Base-by-base conservation (phyloP, 2,888 invertebrate species). In the Heliconius ethilla region DNA sequence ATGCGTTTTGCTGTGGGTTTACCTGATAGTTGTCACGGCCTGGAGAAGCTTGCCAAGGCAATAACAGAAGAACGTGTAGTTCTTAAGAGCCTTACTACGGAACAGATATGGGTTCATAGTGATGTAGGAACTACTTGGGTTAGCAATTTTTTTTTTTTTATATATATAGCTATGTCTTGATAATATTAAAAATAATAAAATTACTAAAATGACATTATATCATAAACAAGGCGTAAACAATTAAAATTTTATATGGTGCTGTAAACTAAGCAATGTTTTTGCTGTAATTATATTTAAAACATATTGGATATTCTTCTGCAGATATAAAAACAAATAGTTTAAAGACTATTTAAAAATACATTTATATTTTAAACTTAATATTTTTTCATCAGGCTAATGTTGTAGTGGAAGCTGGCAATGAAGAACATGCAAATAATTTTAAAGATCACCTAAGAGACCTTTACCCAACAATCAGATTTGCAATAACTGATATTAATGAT, bases 11-110 rank as follows among this genome's bases (percentile, higher is more conserved):
- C 95, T 2, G 96, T 96, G 0, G 95, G 96, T 0, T 95, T 97
- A 29, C 96, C 96, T 70, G 97, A 97, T 89, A 94, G 97, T 83
- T 96, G 97, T 3, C 96, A 96, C 45, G 97, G 97, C 0, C 95
- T 97, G 55, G 96, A 96, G 33, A 96, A 96, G 82, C 93, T 97
- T 2, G 89, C 92, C 1, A 91, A 90, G 78, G 83, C 86, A 6
- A 88, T 94, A 59, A 85, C 90, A 0, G 90, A 92, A 2, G 89
- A 93, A 82, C 90, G 87, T 80, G 92, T 89, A 0, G 89, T 91
- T 70, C 84, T 94, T 10, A 93, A 92, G 85, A 93, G 93, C 81
- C 78, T 94, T 2, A 89, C 91, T 75, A 94, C 94, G 0, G 94
- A 94, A 75, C 94, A 93, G 84, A 89, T 92, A 89, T 93, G 94